These are phyloP conservation scores for Harpegnathos saltator DNA, from an alignment of 1,140 invertebrate species.

Conservation along the genomic window DNA sequence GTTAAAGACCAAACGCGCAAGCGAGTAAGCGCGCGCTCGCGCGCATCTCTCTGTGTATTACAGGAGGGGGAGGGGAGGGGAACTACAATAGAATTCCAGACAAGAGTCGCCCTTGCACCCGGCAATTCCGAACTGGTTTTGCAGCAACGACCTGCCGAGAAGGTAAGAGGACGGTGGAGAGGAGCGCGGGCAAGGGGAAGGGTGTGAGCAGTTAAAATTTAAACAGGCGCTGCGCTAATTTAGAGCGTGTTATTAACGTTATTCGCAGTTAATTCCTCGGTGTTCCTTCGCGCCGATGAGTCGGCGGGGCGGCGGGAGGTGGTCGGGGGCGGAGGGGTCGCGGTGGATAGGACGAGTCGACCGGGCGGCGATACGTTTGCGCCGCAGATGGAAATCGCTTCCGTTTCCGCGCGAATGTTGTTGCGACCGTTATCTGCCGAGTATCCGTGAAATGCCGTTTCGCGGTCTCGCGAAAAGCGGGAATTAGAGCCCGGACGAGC, in stretches of 20 bases:
- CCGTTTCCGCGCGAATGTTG: neutral
- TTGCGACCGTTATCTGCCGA: constrained; percentile 20
- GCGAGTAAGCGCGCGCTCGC: neutral
- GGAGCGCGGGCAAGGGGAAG: neutral
- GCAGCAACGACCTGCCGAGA: too few species aligned
- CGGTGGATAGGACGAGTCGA: neutral
- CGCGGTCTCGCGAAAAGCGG: neutral
- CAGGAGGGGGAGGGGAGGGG: too few species aligned
- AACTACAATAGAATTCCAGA: constrained; percentile 70
- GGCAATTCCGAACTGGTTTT: constrained; percentile 71
- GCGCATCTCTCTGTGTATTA: constrained; percentile 57
- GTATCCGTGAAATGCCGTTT: constrained; percentile 1
- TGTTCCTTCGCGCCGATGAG: constrained; percentile 53
- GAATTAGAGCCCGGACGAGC: neutral
- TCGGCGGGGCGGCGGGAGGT: neutral
- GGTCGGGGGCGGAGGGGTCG: too few species aligned
- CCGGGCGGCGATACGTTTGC: constrained; percentile 18
- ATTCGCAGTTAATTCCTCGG: constrained; percentile 63
- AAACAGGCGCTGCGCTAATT: constrained; percentile 64
- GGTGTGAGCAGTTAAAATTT: constrained; percentile 70
- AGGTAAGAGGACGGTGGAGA: too few species aligned
- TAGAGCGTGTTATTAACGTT: constrained; percentile 67
- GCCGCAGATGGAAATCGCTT: constrained; percentile 2
- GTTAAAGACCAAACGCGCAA: constrained; percentile 67
- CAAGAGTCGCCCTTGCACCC: constrained; percentile 39